Percentiles rank a stretch among this genome's conserved stretches.
phyloP scores from a whole-genome alignment of 2,797 vertebrate species.

The Sternotherus odoratus region DNA sequence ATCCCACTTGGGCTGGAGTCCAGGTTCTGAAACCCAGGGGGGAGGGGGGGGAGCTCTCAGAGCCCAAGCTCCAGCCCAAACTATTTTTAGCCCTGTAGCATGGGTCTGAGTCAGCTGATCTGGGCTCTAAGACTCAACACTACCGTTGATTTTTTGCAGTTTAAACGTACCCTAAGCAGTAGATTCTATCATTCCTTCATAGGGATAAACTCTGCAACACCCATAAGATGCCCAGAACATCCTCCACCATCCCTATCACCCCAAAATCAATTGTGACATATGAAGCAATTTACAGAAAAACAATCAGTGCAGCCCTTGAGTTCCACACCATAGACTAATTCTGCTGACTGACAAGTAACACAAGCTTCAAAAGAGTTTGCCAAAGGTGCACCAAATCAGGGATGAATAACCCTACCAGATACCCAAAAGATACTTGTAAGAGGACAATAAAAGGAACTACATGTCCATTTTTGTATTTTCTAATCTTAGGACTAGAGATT shows the following conservation, averaged over 20 bases:
- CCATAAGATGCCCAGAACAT: neutral
- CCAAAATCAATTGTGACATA: neutral
- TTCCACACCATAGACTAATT: neutral
- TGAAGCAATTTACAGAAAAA: neutral
- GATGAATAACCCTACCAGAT: neutral
- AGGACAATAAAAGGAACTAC: neutral
- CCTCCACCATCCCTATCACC: neutral
- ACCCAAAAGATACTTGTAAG: neutral
- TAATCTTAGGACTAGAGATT: neutral
- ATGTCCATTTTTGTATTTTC: neutral
- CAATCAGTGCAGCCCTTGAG: neutral
- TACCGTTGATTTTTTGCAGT: neutral
- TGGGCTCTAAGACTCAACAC: neutral
- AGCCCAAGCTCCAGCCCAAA: neutral
- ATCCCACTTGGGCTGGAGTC: neutral
- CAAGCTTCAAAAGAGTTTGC: slow-evolving; percentile 11
- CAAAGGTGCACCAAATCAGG: neutral
- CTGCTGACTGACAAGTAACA: neutral
- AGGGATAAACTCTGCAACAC: neutral
- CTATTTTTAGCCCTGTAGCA: neutral
- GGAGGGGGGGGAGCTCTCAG: neutral
- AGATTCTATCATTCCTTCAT: neutral
- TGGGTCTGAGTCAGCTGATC: neutral
- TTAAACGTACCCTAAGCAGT: neutral
- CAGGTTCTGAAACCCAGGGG: neutral